Evolutionary conservation across 2,797 vertebrate species (phyloP), one percentile per base, ranked within the genome.

Genomic region (Melanotaenia trifasciata): DNA sequence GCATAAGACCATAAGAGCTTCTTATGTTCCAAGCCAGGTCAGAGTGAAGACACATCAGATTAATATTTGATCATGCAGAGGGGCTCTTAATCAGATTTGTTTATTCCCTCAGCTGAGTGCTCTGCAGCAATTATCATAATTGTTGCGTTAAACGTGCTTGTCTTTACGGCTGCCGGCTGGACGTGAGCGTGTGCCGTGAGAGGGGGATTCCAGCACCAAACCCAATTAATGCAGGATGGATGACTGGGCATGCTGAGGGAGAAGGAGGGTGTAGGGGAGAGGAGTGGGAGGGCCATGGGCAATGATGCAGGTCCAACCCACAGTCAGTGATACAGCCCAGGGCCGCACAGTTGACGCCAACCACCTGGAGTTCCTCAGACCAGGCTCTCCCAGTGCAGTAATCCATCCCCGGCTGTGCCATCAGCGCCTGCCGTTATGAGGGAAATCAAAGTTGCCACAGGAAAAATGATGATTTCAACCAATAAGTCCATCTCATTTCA

Each of bases 121-220:
- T 96, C 96, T 96, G 94, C 94, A 94, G 95, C 96, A 97, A 98
- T 98, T 97, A 99, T 96, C 94, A 97, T 97, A 97, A 99, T 97
- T 97, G 97, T 97, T 95, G 94, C 91, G 93, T 95, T 96, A 96
- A 98, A 96, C 96, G 95, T 95, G 95, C 96, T 96, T 96, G 94
- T 95, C 95, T 96, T 96, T 93, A 93, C 80, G 80, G 83, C 79
- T 93, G 93, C 94, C 92, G 93, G 71, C 64, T 93, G 93, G 92
- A 94, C 91, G 89, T 95, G 91, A 93, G 93, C 86, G 89, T 94
- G 93, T 90, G 90, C 84, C 82, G 91, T 90, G 90, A 93, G 89
- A 91, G 87, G 92, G 68, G 81, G 95, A 97, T 96, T 96, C 95
- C 94, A 94, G 91, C 93, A 95, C 94, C 95, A 95, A 92, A 95